Evolutionary conservation across 1,140 invertebrate genomes (phyloP).

Genomic region (Nasonia vitripennis): DNA sequence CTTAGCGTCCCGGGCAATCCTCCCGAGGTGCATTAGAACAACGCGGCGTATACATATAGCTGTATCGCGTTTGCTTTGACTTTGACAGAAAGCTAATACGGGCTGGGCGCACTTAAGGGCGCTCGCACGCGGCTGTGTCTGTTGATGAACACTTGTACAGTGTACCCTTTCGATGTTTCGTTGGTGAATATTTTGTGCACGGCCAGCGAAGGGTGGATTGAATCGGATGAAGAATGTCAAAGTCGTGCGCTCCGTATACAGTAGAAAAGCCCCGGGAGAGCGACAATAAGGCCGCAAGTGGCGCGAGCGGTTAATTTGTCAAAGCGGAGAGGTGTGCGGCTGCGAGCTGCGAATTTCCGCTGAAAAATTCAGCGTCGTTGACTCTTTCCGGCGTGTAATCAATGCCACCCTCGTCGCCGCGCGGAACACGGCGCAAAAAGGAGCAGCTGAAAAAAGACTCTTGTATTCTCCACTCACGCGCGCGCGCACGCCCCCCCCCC

Average conservation of each 20-base stretch:
- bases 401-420: not conserved
- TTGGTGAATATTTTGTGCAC: not conserved
- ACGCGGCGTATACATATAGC: not conserved
- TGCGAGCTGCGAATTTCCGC: not conserved
- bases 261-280: not conserved
- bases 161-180: not conserved
- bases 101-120: not conserved
- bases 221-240: not conserved
- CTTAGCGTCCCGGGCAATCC: constrained; percentile 11
- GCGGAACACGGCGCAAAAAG: not conserved
- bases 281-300: not conserved
- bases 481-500: too few relatives aligned
- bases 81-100: constrained; percentile 36
- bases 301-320: constrained; percentile 27
- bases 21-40: not conserved
- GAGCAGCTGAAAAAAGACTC: not conserved
- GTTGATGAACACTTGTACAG: too few relatives aligned
- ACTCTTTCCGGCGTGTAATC: constrained; percentile 19
- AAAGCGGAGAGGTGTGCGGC: not conserved
- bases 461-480: not conserved
- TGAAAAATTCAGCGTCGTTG: constrained; percentile 30
- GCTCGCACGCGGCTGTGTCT: not conserved
- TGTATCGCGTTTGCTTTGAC: constrained; percentile 31
- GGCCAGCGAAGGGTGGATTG: not conserved
- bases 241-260: not conserved